Base-by-base conservation (phyloP, 1,140 invertebrate genomes). In the Leptonema lineaticorne region DNA sequence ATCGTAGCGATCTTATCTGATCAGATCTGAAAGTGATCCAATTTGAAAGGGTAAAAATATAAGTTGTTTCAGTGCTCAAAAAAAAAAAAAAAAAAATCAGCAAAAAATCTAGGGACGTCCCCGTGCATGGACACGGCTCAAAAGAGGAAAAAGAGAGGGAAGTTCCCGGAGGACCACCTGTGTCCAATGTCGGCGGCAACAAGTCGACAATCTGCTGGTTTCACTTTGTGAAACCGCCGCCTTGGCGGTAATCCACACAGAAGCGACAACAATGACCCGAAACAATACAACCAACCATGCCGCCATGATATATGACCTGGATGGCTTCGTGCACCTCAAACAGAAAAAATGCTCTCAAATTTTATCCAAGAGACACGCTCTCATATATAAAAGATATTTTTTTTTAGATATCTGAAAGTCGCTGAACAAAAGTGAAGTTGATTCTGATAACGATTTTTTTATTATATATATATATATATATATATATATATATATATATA, bases 211-310 rank as follows among this genome's bases (percentile, higher is more conserved):
- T 68, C 48, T 41, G 58, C 26, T 63, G 18, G n/a, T 16, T 6
- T 28, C 20, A n/a, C 68, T 63, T 69, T 69, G 53, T 63, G 56
- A 11, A 8, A 11, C 6, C 20, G 56, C 63, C 53, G 68, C 53
- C 46, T 16, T 11, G 63, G 53, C 68, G 27, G 57, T 64, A 58
- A 64, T 66, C 63, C 56, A 33, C 30, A 30, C 56, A 45, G 68
- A 62, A 58, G 60, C 37, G 37, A 58, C 68, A 59, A 69, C 68
- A 66, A 66, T 65, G 63, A 64, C 24, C 63, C 63, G 68, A 69
- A 69, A 69, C 68, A 69, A 69, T 69, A 69, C 68, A 58, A 53
- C 20, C 16, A 29, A 30, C 58, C 30, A 37, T n/a, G n/a, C n/a
- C n/a, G n/a, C n/a, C 24, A 64, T 45, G 58, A 69, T 69, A 66